These are phyloP conservation scores for Chironomus riparius DNA, from an alignment of 2,888 invertebrate species.

Conservation along the genomic window DNA sequence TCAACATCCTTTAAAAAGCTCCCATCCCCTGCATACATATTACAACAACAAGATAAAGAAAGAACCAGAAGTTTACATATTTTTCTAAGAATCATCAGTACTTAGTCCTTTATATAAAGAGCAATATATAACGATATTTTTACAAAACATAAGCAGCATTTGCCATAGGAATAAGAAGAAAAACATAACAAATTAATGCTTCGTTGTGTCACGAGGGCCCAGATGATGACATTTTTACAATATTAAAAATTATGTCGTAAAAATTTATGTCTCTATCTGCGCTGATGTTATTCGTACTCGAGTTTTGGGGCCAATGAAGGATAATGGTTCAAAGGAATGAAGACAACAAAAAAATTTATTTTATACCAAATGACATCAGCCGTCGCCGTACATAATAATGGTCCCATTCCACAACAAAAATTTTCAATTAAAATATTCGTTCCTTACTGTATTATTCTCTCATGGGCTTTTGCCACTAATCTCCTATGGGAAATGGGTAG, in stretches of 20 bases:
- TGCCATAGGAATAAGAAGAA: background rate
- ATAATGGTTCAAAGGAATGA: background rate
- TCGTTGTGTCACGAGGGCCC: background rate
- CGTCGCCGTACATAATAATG: background rate
- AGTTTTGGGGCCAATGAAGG: background rate
- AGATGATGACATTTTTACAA: conserved; percentile 10
- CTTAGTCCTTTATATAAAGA: too few species aligned
- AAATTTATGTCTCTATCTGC: background rate
- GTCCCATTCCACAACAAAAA: background rate
- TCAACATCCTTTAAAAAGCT: too few species aligned
- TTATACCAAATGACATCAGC: background rate
- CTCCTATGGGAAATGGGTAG: background rate
- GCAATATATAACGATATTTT: too few species aligned
- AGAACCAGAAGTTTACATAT: too few species aligned
- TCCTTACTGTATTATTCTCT: background rate
- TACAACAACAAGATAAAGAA: too few species aligned
- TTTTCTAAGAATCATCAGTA: too few species aligned
- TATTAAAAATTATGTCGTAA: conserved; percentile 18
- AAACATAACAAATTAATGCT: conserved; percentile 13
- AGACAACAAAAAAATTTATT: background rate
- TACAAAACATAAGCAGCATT: background rate
- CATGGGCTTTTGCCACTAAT: background rate
- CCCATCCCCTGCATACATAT: too few species aligned
- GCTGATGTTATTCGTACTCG: background rate
- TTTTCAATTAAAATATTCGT: conserved; percentile 3